Percentiles rank a stretch among this genome's conserved stretches.
Evolutionary conservation across 2,797 vertebrate species (phyloP).

Genomic region (Geotrypetes seraphini): DNA sequence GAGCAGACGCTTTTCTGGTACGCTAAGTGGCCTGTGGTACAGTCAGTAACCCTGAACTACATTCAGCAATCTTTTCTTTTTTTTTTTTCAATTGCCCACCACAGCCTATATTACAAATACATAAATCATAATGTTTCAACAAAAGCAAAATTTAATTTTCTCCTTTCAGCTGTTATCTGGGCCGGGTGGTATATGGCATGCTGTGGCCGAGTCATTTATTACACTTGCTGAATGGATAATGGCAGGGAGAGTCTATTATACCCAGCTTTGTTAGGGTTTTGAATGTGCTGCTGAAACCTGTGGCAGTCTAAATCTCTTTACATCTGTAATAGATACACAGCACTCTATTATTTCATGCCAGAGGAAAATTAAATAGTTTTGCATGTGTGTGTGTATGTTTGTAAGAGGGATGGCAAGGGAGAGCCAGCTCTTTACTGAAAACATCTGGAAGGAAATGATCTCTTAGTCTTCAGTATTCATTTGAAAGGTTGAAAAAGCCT

Average conservation of each 20-base stretch:
- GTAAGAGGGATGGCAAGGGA: neutral
- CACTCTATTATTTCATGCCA: slow-evolving; percentile 63
- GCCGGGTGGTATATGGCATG: slow-evolving; percentile 74
- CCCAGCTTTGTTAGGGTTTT: slow-evolving; percentile 69
- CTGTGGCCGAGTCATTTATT: slow-evolving; percentile 85
- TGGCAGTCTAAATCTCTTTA: slow-evolving; percentile 63
- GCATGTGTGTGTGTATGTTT: slow-evolving; percentile 1
- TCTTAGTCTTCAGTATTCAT: slow-evolving; percentile 3
- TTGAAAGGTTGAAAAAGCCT: neutral
- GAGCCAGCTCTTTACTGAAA: slow-evolving; percentile 25
- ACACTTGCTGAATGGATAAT: slow-evolving; percentile 87
- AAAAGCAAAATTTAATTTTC: slow-evolving; percentile 97
- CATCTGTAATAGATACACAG: slow-evolving; percentile 71
- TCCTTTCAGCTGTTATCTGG: slow-evolving; percentile 88
- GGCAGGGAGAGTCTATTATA: slow-evolving; percentile 79
- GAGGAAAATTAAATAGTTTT: slow-evolving; percentile 60
- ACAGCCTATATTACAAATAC: slow-evolving; percentile 81
- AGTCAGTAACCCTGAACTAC: slow-evolving; percentile 55
- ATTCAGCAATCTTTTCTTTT: slow-evolving; percentile 44
- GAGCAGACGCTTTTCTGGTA: slow-evolving; percentile 15
- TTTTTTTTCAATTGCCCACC: slow-evolving; percentile 58
- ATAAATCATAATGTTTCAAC: slow-evolving; percentile 99
- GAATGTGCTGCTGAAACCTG: slow-evolving; percentile 59
- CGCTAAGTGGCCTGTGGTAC: slow-evolving; percentile 48
- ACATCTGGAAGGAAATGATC: slow-evolving; percentile 5